phyloP scores from a whole-genome alignment of 2,888 invertebrate genomes.

The Phrixothrix hirtus region DNA sequence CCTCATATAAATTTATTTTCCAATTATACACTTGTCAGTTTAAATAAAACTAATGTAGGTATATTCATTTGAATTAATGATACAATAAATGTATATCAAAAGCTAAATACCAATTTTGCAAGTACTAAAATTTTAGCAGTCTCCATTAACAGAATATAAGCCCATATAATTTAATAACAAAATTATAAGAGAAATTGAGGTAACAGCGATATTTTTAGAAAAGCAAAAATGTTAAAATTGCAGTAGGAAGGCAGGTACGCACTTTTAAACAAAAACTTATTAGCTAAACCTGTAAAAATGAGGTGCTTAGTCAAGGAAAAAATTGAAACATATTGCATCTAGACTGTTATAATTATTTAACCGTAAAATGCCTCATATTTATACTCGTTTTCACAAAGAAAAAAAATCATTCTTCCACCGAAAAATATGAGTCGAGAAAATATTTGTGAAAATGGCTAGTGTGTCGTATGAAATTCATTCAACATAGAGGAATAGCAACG shows the following conservation, averaged over 20 bases:
- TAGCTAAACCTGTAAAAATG: slow-evolving; percentile 14
- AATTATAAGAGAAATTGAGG: too few species aligned
- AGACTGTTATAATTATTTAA: slow-evolving; percentile 53
- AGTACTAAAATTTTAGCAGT: too few species aligned
- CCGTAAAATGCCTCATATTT: slow-evolving; percentile 53
- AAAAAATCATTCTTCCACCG: slow-evolving; percentile 41
- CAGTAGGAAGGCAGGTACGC: not conserved
- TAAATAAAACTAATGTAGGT: too few species aligned
- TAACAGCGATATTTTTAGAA: too few species aligned
- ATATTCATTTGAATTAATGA: too few species aligned
- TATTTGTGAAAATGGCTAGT: slow-evolving; percentile 55
- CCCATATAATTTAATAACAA: too few species aligned
- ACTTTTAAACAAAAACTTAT: slow-evolving; percentile 9
- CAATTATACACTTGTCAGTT: too few species aligned
- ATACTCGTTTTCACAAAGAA: slow-evolving; percentile 49
- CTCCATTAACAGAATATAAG: too few species aligned
- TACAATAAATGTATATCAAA: too few species aligned
- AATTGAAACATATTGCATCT: slow-evolving; percentile 54
- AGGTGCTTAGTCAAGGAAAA: slow-evolving; percentile 40
- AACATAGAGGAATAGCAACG: slow-evolving; percentile 54
- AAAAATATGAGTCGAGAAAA: slow-evolving; percentile 47
- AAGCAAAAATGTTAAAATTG: too few species aligned
- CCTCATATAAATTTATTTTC: too few species aligned
- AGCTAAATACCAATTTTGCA: too few species aligned
- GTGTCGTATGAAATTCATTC: slow-evolving; percentile 52